These are phyloP conservation scores for Aproaerema taeniolella DNA, from an alignment of 2,888 invertebrate genomes.

Conservation along the genomic window DNA sequence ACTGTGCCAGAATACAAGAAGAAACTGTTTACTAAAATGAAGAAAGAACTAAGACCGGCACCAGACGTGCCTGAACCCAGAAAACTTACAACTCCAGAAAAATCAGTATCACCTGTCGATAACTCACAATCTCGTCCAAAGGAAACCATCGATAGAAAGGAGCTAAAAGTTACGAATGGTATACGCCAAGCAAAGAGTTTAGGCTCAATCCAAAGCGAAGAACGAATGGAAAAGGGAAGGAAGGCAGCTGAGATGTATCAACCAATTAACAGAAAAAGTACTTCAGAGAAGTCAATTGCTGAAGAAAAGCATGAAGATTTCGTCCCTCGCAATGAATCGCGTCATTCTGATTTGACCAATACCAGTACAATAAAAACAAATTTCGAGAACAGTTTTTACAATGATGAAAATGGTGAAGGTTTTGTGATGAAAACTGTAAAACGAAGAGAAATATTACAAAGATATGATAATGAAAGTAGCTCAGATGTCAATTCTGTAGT, in stretches of 20 bases:
- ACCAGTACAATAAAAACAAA: constrained; percentile 73
- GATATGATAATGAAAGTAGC: constrained; percentile 81
- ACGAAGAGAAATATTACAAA: constrained; percentile 83
- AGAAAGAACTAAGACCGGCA: constrained; percentile 61
- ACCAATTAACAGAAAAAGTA: constrained; percentile 61
- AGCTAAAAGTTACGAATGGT: constrained; percentile 55
- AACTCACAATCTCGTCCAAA: constrained; percentile 45
- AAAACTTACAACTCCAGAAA: constrained; percentile 45
- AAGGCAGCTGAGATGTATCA: constrained; percentile 46
- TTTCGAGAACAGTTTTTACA: constrained; percentile 81
- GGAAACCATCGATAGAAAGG: constrained; percentile 69
- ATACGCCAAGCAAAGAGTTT: constrained; percentile 70
- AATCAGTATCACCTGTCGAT: constrained; percentile 36
- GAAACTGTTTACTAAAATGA: constrained; percentile 63
- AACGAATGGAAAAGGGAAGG: constrained; percentile 46
- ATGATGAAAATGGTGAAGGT: constrained; percentile 81
- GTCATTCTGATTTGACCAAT: constrained; percentile 68
- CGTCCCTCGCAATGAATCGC: constrained; percentile 58
- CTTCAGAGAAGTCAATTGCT: constrained; percentile 60
- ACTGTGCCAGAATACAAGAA: constrained; percentile 77
- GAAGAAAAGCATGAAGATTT: constrained; percentile 66
- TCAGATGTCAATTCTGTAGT: constrained; percentile 80
- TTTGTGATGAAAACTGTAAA: constrained; percentile 84
- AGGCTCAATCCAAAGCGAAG: constrained; percentile 65
- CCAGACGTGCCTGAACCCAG: constrained; percentile 56